Conservation (phyloP, 2,797 vertebrate species). For the Rallus crepitans region DNA sequence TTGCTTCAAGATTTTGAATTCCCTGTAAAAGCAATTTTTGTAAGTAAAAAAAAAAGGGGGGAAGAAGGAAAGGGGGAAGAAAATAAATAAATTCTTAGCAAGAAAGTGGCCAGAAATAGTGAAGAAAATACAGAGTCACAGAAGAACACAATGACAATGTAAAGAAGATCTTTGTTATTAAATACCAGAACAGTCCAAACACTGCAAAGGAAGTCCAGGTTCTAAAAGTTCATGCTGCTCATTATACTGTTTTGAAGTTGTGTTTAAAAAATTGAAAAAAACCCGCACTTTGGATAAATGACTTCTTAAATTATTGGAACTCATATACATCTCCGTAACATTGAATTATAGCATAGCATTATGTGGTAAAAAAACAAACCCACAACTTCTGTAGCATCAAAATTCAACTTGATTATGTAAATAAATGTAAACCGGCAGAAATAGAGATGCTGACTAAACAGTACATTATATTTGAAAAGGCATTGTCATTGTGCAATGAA, state of each 20-base stretch:
- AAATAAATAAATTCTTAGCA: not conserved
- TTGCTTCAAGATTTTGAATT: not conserved
- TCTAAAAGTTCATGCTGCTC: not conserved
- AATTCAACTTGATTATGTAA: not conserved
- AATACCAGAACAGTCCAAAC: not conserved
- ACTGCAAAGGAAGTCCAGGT: not conserved
- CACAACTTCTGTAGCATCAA: not conserved
- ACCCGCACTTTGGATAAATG: not conserved
- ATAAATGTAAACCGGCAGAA: not conserved
- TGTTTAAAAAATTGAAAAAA: not conserved
- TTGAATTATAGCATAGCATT: not conserved
- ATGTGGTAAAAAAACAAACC: not conserved
- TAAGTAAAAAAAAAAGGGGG: not conserved
- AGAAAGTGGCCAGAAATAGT: not conserved
- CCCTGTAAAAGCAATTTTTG: not conserved
- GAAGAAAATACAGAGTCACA: not conserved
- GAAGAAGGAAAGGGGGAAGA: no score
- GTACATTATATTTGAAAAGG: not conserved
- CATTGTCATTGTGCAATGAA: not conserved
- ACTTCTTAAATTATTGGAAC: not conserved
- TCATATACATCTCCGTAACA: not conserved
- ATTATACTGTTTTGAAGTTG: not conserved
- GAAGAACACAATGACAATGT: not conserved
- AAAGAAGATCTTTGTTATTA: not conserved
- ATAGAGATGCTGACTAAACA: not conserved